Percentiles rank a stretch among this genome's conserved stretches.
Conservation (phyloP, 2,113 vertebrate species). For the Elephas maximus region DNA sequence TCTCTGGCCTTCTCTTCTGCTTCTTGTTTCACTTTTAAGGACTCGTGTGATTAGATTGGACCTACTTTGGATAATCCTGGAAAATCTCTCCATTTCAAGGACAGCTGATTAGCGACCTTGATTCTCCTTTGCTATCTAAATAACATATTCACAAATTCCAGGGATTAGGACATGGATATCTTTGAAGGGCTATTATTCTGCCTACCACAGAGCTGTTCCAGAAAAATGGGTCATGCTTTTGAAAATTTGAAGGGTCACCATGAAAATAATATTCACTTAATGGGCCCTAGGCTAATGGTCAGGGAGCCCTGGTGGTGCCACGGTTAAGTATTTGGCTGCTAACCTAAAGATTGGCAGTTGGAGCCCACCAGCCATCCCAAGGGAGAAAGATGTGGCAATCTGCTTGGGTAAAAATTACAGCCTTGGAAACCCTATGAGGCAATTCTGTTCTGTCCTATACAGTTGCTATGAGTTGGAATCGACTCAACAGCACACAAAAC, state of each 20-base stretch:
- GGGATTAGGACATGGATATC: background rate
- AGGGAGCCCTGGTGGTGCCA: background rate
- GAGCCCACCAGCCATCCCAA: background rate
- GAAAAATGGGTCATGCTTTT: constrained; percentile 71
- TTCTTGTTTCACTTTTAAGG: background rate
- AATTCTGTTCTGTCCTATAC: too few species aligned
- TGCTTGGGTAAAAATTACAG: background rate
- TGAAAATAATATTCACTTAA: constrained; percentile 69
- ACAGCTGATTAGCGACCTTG: background rate
- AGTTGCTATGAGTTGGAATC: too few species aligned
- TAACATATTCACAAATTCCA: background rate
- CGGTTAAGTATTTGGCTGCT: background rate
- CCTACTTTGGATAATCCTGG: background rate
- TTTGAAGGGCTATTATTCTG: background rate
- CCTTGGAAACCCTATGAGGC: too few species aligned
- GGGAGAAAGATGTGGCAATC: background rate
- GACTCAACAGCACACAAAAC: too few species aligned
- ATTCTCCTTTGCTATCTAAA: background rate
- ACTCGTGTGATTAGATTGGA: background rate
- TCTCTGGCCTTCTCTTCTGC: background rate
- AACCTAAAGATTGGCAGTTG: background rate
- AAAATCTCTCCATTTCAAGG: background rate
- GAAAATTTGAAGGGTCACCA: constrained; percentile 70
- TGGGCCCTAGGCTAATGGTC: constrained; percentile 6
- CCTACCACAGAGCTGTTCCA: constrained; percentile 36